Evolutionary conservation across 2,888 invertebrate genomes (phyloP), one percentile per base, ranked within the genome.

Genomic region (Dryobota labecula): DNA sequence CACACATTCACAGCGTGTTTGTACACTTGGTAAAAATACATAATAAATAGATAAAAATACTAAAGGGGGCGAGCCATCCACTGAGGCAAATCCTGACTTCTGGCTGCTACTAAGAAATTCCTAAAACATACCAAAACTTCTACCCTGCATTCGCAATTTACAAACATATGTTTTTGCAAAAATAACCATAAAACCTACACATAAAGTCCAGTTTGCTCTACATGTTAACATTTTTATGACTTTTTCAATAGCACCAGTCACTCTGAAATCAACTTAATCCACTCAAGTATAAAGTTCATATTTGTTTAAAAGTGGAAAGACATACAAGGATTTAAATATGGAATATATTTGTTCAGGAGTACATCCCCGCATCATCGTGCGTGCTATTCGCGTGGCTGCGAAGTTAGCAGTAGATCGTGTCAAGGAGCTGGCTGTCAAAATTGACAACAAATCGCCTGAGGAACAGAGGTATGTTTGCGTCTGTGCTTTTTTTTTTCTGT

Each of bases 351-450:
- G 11, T 27, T 0, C 84, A 95, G 95, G 99, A 20, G 97, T 97
- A 0, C 99, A 99, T 92, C 99, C 99, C 0, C 97, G 99, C 70
- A 97, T 99, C 68, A 98, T 99, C 66, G 98, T 99, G 70, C 98
- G 98, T 84, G 98, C 99, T 0, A 97, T 99, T 70, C 97, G 99
- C 57, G 97, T 97, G 79, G 98, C 99, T 0, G 96, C 98, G n/a
- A 96, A 97, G 77, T 93, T 99, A 65, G 98, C 98, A 43, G 96
- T 98, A 38, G 97, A 98, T 0, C 98, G 98, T 90, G 98, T 99
- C 63, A 97, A 97, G 79, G 97, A 98, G 85, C 95, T 99, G 58
- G 97, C 99, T 0, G 97, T 99, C 0, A 97, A 97, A 90, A 97
- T 98, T 74, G 97, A 98, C 68, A 97, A 97, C 87, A 94, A 96